Evolutionary conservation across 53 echinoderm and acorn worm genomes (phyloP).

Genomic region (Astropecten irregularis): DNA sequence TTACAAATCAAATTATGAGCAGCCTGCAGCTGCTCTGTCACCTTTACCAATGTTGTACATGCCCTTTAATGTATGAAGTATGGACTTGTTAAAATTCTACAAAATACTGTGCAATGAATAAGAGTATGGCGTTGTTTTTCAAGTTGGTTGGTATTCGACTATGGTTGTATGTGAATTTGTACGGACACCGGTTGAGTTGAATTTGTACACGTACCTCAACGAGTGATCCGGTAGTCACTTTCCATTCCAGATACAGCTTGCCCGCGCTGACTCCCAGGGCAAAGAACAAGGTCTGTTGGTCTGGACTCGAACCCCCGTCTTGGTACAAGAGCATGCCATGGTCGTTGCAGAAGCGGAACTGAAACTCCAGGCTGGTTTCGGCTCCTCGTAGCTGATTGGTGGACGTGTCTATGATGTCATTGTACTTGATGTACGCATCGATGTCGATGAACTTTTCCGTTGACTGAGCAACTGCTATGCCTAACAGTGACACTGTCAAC

Average conservation of each 20-base stretch:
- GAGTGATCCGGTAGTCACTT: conserved; percentile 80
- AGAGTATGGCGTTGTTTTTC: no score
- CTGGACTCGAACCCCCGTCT: conserved; percentile 71
- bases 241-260: conserved; percentile 92
- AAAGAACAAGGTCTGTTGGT: conserved; percentile 78
- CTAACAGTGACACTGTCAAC: conserved; percentile 54
- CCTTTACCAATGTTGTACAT: no score
- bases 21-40: no score
- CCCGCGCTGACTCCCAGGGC: conserved; percentile 81
- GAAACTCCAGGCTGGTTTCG: conserved; percentile 82
- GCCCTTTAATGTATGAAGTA: no score
- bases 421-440: conserved; percentile 88
- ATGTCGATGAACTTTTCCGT: conserved; percentile 91
- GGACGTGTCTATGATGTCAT: conserved; percentile 59
- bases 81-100: no score
- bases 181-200: no score
- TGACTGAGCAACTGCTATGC: conserved; percentile 43
- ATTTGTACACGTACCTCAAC: conserved; percentile 95
- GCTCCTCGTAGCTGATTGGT: conserved; percentile 81
- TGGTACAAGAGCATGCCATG: conserved; percentile 97
- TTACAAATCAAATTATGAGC: no score
- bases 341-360: conserved; percentile 95
- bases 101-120: no score
- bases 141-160: no score
- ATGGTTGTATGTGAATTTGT: no score